Evolutionary conservation across 2,888 invertebrate species (phyloP).

Genomic region (Eilema griseolum): DNA sequence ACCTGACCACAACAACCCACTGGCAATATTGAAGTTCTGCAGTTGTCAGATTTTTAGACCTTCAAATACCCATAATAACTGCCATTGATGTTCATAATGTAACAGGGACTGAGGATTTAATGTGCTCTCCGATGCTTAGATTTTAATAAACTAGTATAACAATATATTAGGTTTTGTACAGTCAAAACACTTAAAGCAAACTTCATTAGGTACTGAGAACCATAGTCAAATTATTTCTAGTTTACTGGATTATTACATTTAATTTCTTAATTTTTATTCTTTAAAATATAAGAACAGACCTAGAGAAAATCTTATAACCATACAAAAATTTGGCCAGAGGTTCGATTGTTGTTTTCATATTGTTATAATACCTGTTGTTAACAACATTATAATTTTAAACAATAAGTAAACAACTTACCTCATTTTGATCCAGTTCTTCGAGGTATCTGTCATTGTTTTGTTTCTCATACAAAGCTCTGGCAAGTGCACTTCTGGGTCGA

Average conservation of each 20-base stretch:
- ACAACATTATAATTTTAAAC: background rate
- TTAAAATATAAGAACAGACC: background rate
- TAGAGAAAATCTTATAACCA: background rate
- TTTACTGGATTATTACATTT: background rate
- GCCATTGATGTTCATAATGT: no score
- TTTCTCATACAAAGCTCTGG: conserved; percentile 91
- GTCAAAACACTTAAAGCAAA: background rate
- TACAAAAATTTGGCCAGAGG: background rate
- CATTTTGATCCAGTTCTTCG: conserved; percentile 89
- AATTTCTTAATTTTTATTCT: background rate
- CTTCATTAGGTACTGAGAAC: background rate
- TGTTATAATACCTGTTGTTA: background rate
- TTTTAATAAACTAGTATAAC: background rate
- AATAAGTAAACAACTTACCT: conserved; percentile 82
- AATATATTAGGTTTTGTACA: background rate
- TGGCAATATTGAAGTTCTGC: no score
- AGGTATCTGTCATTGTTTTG: conserved; percentile 90
- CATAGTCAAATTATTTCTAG: no score
- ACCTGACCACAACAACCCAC: no score
- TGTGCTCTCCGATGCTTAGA: no score
- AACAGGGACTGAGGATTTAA: no score
- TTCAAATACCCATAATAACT: no score
- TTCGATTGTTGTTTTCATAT: background rate
- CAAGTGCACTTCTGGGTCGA: conserved; percentile 90
- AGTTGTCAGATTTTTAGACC: no score